phyloP scores from a whole-genome alignment of 2,113 vertebrate genomes.

The Antechinus stuartii region DNA sequence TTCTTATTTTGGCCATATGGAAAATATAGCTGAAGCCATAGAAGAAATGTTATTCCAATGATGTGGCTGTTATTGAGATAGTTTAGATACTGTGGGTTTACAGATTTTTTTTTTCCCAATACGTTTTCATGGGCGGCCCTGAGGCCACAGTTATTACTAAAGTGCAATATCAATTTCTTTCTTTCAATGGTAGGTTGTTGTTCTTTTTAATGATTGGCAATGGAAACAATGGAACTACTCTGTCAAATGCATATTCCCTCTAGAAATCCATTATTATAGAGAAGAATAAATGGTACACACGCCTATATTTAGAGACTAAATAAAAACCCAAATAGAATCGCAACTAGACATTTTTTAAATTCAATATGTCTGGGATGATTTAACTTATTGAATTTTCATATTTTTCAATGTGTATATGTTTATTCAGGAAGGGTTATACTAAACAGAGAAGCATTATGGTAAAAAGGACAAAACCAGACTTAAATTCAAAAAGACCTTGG shows the following conservation, averaged over 20 bases:
- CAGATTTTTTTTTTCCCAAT: slow-evolving; percentile 48
- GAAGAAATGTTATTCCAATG: not conserved
- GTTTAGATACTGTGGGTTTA: slow-evolving; percentile 37
- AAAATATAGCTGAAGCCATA: not conserved
- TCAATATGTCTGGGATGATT: slow-evolving; percentile 58
- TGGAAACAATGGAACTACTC: slow-evolving; percentile 45
- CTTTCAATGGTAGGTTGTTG: slow-evolving; percentile 4
- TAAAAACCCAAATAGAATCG: slow-evolving; percentile 65
- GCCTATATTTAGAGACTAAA: slow-evolving; percentile 60
- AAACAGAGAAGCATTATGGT: not conserved
- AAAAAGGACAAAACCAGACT: not conserved
- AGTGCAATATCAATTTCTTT: slow-evolving; percentile 18
- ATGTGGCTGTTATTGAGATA: slow-evolving; percentile 12
- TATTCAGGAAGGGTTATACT: slow-evolving; percentile 60
- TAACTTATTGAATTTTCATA: slow-evolving; percentile 54
- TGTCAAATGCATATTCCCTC: slow-evolving; percentile 45
- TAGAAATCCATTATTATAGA: slow-evolving; percentile 64
- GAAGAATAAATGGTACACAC: not conserved
- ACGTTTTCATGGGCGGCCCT: not conserved
- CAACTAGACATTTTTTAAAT: slow-evolving; percentile 68
- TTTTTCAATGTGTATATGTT: slow-evolving; percentile 70
- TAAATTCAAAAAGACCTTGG: not conserved
- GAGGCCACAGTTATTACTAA: slow-evolving; percentile 43
- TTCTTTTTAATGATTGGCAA: slow-evolving; percentile 31
- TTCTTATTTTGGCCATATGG: slow-evolving; percentile 33